Conservation (phyloP, 2,888 invertebrate species). For the Sussaba pulchella region DNA sequence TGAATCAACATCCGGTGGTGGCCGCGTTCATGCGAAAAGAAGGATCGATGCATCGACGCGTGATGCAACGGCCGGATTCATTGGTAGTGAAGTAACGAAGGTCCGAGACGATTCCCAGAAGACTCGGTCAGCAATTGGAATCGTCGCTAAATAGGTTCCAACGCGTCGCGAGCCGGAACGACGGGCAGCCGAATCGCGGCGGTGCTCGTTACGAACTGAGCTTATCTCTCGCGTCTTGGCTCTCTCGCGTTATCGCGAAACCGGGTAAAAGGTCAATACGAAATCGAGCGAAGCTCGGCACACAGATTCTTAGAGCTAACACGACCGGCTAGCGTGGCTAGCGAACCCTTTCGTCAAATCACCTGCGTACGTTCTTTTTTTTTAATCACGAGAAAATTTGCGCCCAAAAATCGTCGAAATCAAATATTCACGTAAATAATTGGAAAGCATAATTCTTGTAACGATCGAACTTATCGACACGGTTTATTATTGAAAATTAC, state of each 20-base stretch:
- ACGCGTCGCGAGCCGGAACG: conserved; percentile 44
- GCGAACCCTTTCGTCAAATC: too few relatives aligned
- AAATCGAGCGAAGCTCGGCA: conserved; percentile 32
- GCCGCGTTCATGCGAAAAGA: neutral
- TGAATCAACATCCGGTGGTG: conserved; percentile 55
- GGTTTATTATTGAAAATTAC: too few relatives aligned
- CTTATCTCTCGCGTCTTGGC: conserved; percentile 53
- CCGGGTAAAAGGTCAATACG: conserved; percentile 64
- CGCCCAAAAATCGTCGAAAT: too few relatives aligned
- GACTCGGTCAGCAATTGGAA: conserved; percentile 25
- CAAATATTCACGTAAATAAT: too few relatives aligned
- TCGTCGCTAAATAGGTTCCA: conserved; percentile 26
- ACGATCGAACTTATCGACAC: too few relatives aligned
- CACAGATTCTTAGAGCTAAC: too few relatives aligned
- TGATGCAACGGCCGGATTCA: neutral
- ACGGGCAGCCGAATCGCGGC: conserved; percentile 50
- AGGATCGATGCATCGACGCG: conserved; percentile 41
- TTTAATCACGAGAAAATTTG: too few relatives aligned
- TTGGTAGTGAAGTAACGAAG: neutral
- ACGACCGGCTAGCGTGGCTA: too few relatives aligned
- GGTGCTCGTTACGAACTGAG: conserved; percentile 50
- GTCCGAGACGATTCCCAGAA: conserved; percentile 36
- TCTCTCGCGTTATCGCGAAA: conserved; percentile 54
- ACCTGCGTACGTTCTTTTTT: too few relatives aligned
- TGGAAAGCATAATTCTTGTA: too few relatives aligned